Base-by-base conservation (phyloP, 1,140 invertebrate genomes). In the Delia radicum region DNA sequence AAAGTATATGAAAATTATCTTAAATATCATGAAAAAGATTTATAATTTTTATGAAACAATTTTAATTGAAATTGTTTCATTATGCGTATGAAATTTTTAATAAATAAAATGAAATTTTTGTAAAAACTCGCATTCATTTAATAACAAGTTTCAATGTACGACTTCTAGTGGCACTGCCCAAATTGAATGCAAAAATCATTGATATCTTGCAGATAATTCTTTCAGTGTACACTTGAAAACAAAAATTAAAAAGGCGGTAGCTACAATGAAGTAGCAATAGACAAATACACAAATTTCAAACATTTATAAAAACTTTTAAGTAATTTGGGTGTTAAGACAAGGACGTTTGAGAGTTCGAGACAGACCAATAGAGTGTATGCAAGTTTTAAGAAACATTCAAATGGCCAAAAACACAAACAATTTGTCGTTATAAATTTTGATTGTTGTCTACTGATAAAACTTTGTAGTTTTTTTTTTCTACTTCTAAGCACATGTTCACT, bases 271-370 rank as follows among this genome's bases (percentile, higher is more conserved):
- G 31, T 33, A 10, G 31, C 10, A 33, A 10, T 33, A 5, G 31
- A 5, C 12, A 15, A 15, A 15, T 1, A 13, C n/a, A 42, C 37
- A 42, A 42, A 15, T 42, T 42, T 13, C n/a, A 33, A 42, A 42
- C 12, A 42, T 13, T 10, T 42, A 15, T 42, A 42, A 15, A 42
- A 42, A 42, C 37, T 42, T 42, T 42, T 42, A 55, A 55, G 18
- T 55, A 55, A 21, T 55, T 55, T 55, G 48, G 48, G 48, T 55
- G 48, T 55, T 55, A 55, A 55, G 48, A 55, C 48, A 55, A 55
- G 48, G 48, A 55, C 48, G 18, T 55, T 55, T 55, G n/a, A 55
- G n/a, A 55, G 18, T 24, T 55, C 13, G 5, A 18, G 21, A 55
- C 48, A 18, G 21, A 55, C 48, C 24, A 42, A 33, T 10, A 15